Evolutionary conservation across 2,113 vertebrate species (phyloP), one percentile per base, ranked within the genome.

Genomic region (Tautogolabrus adspersus): DNA sequence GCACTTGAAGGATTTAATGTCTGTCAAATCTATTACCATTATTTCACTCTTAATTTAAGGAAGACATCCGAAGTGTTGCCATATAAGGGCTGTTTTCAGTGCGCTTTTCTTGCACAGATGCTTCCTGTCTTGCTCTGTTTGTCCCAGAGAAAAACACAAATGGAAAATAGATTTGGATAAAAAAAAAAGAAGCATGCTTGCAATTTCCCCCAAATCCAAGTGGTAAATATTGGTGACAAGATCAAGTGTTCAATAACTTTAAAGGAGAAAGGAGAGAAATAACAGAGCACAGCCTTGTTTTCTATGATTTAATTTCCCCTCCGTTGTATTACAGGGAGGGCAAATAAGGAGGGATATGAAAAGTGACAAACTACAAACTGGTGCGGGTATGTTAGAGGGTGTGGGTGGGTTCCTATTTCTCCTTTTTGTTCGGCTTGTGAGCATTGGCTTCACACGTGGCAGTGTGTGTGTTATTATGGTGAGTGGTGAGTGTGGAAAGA

Each of bases 201-300:
- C 65, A 78, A 71, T 80, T 73, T 82, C 55, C 30, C 6, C 21
- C 52, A 19, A 84, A 66, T 57, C 72, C 2, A 8, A 46, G 46
- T 37, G 40, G 73, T 86, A 91, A 87, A 77, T 78, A 77, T 12
- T 65, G 64, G 72, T 78, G 87, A 79, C 81, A 88, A 49, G 73
- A 81, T 75, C 81, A 85, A 61, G 81, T 83, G 82, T 80, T 87
- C 87, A 88, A 82, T 82, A 83, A 77, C 62, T 84, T 84, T 69
- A 66, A 65, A 91, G 55, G 57, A 72, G 42, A 75, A 44, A 18
- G 37, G 40, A 65, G 60, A 76, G 52, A 82, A 78, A 72, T 63
- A 89, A 77, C 80, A 82, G 72, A 79, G 70, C 38, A 8, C 11
- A 1, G 55, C 42, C 30, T 80, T 76, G 64, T 80, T 89, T 75